Base-by-base conservation (phyloP, 2,797 vertebrate genomes). In the Limnodromus scolopaceus region DNA sequence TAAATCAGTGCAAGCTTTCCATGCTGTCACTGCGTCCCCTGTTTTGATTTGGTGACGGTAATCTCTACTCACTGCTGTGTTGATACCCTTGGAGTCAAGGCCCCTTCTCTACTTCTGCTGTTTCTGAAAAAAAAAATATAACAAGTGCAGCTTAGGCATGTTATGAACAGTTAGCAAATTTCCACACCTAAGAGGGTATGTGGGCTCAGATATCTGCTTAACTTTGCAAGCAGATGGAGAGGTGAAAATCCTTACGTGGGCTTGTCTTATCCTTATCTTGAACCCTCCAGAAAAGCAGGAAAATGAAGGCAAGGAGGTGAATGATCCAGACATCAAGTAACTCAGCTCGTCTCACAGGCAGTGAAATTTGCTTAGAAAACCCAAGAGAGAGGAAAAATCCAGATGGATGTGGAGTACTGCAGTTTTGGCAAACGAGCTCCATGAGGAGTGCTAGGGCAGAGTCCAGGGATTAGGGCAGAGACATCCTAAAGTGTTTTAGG, bases 101-200 rank as follows among this genome's bases (percentile, higher is more conserved):
- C 39, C 80, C 24, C n/a, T 84, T 92, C 58, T 34, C 86, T 87
- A 39, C 78, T 92, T 78, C 55, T 88, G 66, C 74, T 81, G 70
- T 69, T 88, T 70, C 84, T 76, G 80, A 69, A 68, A 91, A 34
- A 54, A n/a, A 63, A 89, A 48, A 75, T 32, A 68, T 81, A 81
- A 72, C 77, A 93, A 84, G 76, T 81, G 72, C 32, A 63, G 69
- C 57, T 95, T 54, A 61, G 95, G 94, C 70, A 76, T 94, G 76
- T 86, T 96, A 86, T 92, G 89, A 96, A 89, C 89, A 96, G 92
- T 80, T 92, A 95, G 74, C 41, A 48, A 58, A 90, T 82, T 86
- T 95, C 83, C 77, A 91, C 88, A 76, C 90, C 84, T 87, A 81
- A 55, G 83, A 57, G 25, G 8, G 15, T 89, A 72, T 16, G 87